A percentile compares a stretch with the other conserved stretches of the same genome.
Conservation (phyloP, 1,140 invertebrate genomes). For the Leptopilina boulardi region DNA sequence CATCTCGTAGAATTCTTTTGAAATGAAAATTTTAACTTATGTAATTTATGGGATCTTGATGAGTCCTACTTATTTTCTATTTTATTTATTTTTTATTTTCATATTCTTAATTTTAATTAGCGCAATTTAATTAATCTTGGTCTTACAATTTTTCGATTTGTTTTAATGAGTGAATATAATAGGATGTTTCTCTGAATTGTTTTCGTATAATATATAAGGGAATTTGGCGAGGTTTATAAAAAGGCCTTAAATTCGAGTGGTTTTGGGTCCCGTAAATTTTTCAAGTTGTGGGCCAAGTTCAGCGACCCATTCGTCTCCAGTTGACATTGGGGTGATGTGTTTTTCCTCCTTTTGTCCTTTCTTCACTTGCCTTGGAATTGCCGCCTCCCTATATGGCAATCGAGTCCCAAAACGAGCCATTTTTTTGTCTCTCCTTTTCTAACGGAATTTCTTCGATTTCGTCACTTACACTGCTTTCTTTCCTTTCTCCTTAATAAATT, state of each 20-base stretch:
- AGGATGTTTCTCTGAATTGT: constrained; percentile 9
- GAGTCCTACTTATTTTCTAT: no score
- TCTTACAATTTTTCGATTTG: constrained; percentile 26
- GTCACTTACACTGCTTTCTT: constrained; percentile 42
- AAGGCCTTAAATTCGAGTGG: constrained; percentile 8
- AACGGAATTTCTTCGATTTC: constrained; percentile 43
- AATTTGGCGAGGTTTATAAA: constrained; percentile 50
- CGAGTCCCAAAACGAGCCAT: constrained; percentile 45
- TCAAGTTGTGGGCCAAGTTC: constrained; percentile 56
- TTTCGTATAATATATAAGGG: neutral
- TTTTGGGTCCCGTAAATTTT: constrained; percentile 50
- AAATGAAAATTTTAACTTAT: no score
- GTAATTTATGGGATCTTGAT: no score
- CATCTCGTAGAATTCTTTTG: no score
- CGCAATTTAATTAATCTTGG: no score
- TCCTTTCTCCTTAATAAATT: neutral
- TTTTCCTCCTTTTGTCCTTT: constrained; percentile 57
- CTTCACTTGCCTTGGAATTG: constrained; percentile 58
- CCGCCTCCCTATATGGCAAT: constrained; percentile 42
- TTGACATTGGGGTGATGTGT: constrained; percentile 68
- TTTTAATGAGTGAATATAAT: no score
- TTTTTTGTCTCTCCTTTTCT: constrained; percentile 45
- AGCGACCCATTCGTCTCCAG: constrained; percentile 69
- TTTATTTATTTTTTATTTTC: no score
- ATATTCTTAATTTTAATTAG: no score